Percentiles rank a stretch among this genome's conserved stretches.
Evolutionary conservation across 2,888 invertebrate species (phyloP).

Genomic region (Drosophila prostipennis): DNA sequence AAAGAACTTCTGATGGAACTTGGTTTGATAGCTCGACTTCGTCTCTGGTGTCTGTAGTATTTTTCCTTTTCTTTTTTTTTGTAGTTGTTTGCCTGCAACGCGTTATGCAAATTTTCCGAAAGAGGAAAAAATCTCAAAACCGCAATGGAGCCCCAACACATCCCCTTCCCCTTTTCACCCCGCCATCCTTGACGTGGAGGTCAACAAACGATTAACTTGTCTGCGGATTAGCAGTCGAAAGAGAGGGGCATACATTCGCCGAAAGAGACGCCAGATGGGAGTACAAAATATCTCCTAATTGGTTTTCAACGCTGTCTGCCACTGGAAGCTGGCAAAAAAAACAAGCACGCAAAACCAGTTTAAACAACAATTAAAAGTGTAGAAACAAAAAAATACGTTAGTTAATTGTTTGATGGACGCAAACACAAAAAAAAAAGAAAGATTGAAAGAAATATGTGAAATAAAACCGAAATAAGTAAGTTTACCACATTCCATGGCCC

Average conservation of each 20-base stretch:
- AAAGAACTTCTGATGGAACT: conserved; percentile 31
- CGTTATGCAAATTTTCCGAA: conserved; percentile 68
- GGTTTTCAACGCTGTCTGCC: conserved; percentile 55
- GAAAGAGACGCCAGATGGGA: conserved; percentile 19
- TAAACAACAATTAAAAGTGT: conserved; percentile 44
- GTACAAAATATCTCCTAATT: conserved; percentile 68
- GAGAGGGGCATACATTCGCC: conserved; percentile 11
- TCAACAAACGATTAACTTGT: conserved; percentile 77
- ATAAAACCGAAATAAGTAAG: conserved; percentile 20
- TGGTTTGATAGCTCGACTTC: conserved; percentile 23
- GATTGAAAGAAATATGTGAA: conserved; percentile 9
- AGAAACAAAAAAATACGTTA: conserved; percentile 26
- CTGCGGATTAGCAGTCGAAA: conserved; percentile 60
- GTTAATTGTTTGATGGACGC: conserved; percentile 48
- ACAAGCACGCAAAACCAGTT: conserved; percentile 41
- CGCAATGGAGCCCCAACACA: conserved; percentile 20
- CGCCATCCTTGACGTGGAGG: conserved; percentile 42
- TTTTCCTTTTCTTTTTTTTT: conserved; percentile 1
- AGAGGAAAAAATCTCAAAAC: conserved; percentile 27
- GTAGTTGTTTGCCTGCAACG: conserved; percentile 34
- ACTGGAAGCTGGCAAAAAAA: conserved; percentile 41
- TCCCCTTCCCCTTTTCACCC: conserved; percentile 1
- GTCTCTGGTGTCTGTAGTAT: conserved; percentile 7
- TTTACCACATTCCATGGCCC: conserved; percentile 34
- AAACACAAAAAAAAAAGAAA: conserved; percentile 3